phyloP scores from a whole-genome alignment of 2,888 invertebrate genomes.

The Cephonodes hylas region DNA sequence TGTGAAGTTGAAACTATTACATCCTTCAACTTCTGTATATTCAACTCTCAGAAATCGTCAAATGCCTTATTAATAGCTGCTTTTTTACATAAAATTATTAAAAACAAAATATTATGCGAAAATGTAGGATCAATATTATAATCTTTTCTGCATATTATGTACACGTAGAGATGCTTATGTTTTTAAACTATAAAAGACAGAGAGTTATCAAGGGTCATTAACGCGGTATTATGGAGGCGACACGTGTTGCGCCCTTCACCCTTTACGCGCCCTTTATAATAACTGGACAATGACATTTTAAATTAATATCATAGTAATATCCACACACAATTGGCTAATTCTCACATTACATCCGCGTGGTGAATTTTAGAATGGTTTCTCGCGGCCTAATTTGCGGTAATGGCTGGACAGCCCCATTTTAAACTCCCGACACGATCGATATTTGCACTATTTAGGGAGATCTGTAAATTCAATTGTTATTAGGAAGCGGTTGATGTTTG shows the following conservation, averaged over 20 bases:
- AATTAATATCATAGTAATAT: constrained; percentile 61
- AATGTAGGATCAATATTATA: neutral
- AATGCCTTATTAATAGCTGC: no score
- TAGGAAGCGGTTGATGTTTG: neutral
- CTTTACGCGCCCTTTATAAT: constrained; percentile 56
- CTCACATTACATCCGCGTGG: constrained; percentile 23
- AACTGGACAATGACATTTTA: constrained; percentile 72
- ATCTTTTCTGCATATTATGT: neutral
- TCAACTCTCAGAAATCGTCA: no score
- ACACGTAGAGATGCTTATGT: neutral
- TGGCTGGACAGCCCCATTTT: constrained; percentile 52
- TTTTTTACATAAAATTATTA: no score
- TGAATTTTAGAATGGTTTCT: constrained; percentile 43
- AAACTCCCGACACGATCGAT: constrained; percentile 27
- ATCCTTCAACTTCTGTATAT: no score
- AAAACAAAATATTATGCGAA: neutral
- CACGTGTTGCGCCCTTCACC: constrained; percentile 71
- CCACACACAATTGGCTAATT: constrained; percentile 36
- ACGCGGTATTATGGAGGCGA: constrained; percentile 40
- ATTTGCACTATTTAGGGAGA: neutral
- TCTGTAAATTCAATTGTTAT: neutral
- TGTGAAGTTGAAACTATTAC: no score
- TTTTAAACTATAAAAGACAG: constrained; percentile 10
- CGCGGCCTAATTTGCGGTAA: constrained; percentile 57
- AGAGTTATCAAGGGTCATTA: constrained; percentile 27